Base-by-base conservation (phyloP, 2,797 vertebrate genomes). In the Hemitrygon akajei region DNA sequence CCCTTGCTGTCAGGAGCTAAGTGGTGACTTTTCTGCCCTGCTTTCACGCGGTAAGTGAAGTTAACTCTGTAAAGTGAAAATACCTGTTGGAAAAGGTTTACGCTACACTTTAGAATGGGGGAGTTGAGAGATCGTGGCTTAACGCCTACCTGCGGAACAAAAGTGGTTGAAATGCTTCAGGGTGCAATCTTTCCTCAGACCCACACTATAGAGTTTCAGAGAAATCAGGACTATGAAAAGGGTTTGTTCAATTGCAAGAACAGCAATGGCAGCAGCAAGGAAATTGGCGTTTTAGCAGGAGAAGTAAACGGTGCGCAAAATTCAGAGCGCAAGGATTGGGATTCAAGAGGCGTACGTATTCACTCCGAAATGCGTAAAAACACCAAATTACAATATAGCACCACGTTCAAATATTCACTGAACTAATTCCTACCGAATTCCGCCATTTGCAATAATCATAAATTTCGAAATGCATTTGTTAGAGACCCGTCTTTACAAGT, bases 21-120 rank as follows among this genome's bases (percentile, higher is more conserved):
- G 97, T 98, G 96, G 96, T 96, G 96, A 97, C 47, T 76, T 75
- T 73, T 56, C 91, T 76, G 71, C 34, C 47, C 91, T 93, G 91
- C 40, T 71, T 93, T 96, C 97, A 96, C 94, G 96, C 96, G 98
- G 98, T 98, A 97, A 99, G 98, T 98, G 97, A 95, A 96, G 95
- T 97, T 97, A 95, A 89, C 86, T 89, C 71, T 93, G 14, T 93
- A 93, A 93, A 93, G 71, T 76, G 91, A 93, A 93, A 76, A 93
- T 93, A 93, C 91, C 91, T 93, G 91, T 93, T 93, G 91, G 71
- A 73, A 93, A 56, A 93, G 22, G 47, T 93, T 93, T 93, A 76
- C 91, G 37, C 91, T 76, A 58, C 91, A 75, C 91, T 93, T 93
- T 93, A 71, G 91, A 56, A 40, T 47, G 71, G 73, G 63, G 34